phyloP scores from a whole-genome alignment of 2,797 vertebrate genomes.

The Harpagifer antarcticus region DNA sequence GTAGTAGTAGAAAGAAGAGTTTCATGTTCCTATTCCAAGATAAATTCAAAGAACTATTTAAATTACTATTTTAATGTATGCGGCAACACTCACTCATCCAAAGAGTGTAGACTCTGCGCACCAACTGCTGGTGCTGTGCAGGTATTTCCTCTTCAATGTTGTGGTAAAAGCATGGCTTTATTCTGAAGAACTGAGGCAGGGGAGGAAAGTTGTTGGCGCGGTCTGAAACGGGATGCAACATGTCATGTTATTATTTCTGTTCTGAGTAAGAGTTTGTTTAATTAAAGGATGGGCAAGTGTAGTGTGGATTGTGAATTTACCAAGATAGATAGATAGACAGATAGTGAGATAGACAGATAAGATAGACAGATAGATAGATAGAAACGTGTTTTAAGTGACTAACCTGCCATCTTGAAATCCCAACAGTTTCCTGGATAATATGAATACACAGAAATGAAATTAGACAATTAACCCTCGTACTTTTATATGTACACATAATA shows the following conservation, averaged over 20 bases:
- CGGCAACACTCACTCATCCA: constrained; percentile 90
- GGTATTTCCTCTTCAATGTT: constrained; percentile 95
- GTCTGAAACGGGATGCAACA: constrained; percentile 75
- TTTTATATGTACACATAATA: background rate
- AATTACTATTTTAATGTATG: background rate
- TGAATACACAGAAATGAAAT: constrained; percentile 11
- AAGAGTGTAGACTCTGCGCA: constrained; percentile 91
- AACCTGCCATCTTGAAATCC: constrained; percentile 81
- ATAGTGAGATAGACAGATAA: background rate
- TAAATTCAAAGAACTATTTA: background rate
- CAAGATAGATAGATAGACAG: background rate
- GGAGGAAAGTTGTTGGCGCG: constrained; percentile 95
- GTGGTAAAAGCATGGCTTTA: constrained; percentile 97
- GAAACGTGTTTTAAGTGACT: constrained; percentile 24
- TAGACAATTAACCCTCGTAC: background rate
- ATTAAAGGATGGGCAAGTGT: background rate
- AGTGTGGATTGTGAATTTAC: too few relatives aligned
- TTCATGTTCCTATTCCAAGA: background rate
- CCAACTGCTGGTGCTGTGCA: constrained; percentile 85
- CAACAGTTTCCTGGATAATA: constrained; percentile 38
- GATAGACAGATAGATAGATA: background rate
- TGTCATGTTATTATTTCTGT: background rate
- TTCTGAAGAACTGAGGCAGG: constrained; percentile 87
- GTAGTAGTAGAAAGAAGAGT: background rate
- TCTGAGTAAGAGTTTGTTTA: too few relatives aligned